Evolutionary conservation across 2,797 vertebrate genomes (phyloP), one percentile per base, ranked within the genome.

Genomic region (Anguilla obscura): DNA sequence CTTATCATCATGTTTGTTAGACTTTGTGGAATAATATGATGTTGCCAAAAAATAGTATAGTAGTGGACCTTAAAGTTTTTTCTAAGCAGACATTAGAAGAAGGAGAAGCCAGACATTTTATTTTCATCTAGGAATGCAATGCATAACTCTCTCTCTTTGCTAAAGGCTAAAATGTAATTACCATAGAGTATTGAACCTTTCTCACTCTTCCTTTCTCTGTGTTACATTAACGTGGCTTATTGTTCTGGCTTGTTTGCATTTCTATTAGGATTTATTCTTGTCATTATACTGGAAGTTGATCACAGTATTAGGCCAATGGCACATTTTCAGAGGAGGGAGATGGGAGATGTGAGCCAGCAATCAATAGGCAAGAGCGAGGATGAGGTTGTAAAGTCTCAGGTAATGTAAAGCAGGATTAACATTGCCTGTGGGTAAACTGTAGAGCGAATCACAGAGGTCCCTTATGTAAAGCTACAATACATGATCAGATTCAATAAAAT

Each of bases 191-290:
- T 30, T 16, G 54, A 86, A 24, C 36, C 36, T 21, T 30, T 36
- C 21, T 66, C 33, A 21, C 30, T 16, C 12, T 33, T 24, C 27
- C 10, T 6, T 21, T 85, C 16, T 85, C n/a, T 21, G 30, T 84
- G 33, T 60, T 40, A 60, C 52, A 9, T 36, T 30, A 60, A 60
- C 9, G 5, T 1, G 52, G 27, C 54, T 24, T 27, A 66, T 86
- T 86, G 40, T 50, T 86, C 45, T 7, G 40, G 21, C 40, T 30
- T 18, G 7, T 69, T 86, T 86, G 60, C 40, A 71, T 69, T 71
- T 86, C 60, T 69, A n/a, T 60, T 69, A 40, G 21, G 63, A 86
- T 86, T 45, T 27, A 69, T 86, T n/a, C 36, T 69, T 48, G 85
- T 18, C 85, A 66, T 66, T 63, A 86, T 45, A 69, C 85, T 69